A percentile compares a stretch with the other conserved stretches of the same genome.
Conservation (phyloP, 2,888 invertebrate species). For the Leptinotarsa tumamoca region DNA sequence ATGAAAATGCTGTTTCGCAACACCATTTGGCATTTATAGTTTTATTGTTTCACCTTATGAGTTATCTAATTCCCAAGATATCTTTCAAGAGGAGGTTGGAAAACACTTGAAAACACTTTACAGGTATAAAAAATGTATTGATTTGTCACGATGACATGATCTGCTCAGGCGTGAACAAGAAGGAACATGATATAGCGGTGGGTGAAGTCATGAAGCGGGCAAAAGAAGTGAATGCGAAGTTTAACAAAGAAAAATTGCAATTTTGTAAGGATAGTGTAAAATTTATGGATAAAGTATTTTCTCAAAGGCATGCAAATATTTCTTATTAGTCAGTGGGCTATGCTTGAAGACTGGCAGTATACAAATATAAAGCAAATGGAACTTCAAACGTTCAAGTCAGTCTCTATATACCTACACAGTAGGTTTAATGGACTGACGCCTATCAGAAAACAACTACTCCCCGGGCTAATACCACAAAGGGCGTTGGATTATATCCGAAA, state of each 20-base stretch:
- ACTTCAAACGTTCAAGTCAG: no score
- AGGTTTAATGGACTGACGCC: no score
- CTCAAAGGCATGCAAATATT: not conserved
- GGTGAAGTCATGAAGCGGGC: slow-evolving; percentile 37
- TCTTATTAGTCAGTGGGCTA: no score
- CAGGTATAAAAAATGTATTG: slow-evolving; percentile 35
- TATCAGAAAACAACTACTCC: no score
- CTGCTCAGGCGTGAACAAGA: slow-evolving; percentile 31
- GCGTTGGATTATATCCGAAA: no score
- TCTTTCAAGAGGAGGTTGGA: not conserved
- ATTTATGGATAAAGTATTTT: slow-evolving; percentile 30
- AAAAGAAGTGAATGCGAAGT: slow-evolving; percentile 39
- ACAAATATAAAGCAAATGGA: no score
- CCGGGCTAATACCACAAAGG: no score
- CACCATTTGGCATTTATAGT: not conserved
- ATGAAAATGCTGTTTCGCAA: not conserved
- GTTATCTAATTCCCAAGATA: slow-evolving; percentile 1
- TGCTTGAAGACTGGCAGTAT: no score
- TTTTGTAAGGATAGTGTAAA: slow-evolving; percentile 40
- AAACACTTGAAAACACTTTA: slow-evolving; percentile 35
- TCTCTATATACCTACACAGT: no score
- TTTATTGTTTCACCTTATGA: slow-evolving; percentile 6
- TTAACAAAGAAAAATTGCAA: slow-evolving; percentile 46
- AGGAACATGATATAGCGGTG: slow-evolving; percentile 44
- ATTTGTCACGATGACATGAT: slow-evolving; percentile 47